A percentile compares a stretch with the other conserved stretches of the same genome.
phyloP scores from a whole-genome alignment of 2,113 vertebrate species.

The Eulemur macaco region DNA sequence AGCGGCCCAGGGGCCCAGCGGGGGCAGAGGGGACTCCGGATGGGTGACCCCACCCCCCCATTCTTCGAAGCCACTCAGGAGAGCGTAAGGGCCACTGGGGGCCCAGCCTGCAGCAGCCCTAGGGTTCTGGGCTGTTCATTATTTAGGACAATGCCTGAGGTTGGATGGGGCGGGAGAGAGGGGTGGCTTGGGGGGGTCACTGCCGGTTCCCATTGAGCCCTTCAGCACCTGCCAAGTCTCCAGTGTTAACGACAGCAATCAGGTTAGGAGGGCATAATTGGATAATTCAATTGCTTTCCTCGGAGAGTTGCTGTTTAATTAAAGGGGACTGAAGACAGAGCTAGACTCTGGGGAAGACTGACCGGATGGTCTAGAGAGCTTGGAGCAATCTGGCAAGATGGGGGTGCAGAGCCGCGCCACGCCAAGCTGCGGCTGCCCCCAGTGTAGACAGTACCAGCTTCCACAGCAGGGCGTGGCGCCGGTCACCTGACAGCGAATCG shows the following conservation, averaged over 20 bases:
- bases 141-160: background rate
- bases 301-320: conserved; percentile 69
- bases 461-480: background rate
- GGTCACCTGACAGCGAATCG: fast-evolving
- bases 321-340: conserved; percentile 48
- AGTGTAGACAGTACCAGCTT: background rate
- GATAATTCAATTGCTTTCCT: conserved; percentile 69
- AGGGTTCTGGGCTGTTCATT: background rate
- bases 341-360: background rate
- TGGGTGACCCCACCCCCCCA: too few species aligned
- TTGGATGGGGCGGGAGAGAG: background rate
- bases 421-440: background rate
- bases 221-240: conserved; percentile 26
- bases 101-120: background rate
- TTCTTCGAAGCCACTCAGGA: background rate
- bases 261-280: conserved; percentile 62
- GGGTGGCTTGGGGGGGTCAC: background rate
- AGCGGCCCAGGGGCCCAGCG: background rate
- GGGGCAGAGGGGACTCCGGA: background rate
- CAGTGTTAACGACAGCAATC: background rate
- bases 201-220: background rate
- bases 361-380: background rate
- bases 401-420: fast-evolving
- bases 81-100: background rate
- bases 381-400: background rate